Percentiles rank a stretch among this genome's conserved stretches.
These are phyloP conservation scores for Drosophila grimshawi DNA, from an alignment of 1,140 invertebrate species.

Conservation along the genomic window DNA sequence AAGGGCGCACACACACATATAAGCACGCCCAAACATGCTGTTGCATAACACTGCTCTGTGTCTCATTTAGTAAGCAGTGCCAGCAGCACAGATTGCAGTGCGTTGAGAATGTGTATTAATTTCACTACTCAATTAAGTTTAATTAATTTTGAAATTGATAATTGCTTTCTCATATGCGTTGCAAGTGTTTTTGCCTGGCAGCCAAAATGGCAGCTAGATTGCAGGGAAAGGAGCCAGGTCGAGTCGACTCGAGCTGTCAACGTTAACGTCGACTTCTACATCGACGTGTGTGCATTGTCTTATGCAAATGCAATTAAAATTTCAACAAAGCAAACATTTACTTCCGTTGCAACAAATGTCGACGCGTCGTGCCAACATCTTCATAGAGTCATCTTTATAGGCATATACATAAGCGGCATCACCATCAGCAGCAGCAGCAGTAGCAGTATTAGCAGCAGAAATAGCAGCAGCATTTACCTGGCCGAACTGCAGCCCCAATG, in stretches of 20 bases:
- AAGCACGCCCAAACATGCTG: slow-evolving; percentile 10
- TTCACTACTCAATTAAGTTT: slow-evolving; percentile 82
- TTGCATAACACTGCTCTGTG: slow-evolving; percentile 11
- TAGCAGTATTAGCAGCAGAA: slow-evolving; percentile 12
- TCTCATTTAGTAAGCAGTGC: slow-evolving; percentile 45
- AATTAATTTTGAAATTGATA: slow-evolving; percentile 84
- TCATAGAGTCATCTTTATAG: slow-evolving; percentile 52
- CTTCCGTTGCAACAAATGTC: slow-evolving; percentile 82
- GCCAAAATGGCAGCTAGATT: slow-evolving; percentile 57
- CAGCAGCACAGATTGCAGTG: slow-evolving; percentile 13
- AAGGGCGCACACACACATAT: background rate
- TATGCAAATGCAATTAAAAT: slow-evolving; percentile 84
- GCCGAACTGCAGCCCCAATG: slow-evolving; percentile 72
- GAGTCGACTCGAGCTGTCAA: slow-evolving; percentile 1
- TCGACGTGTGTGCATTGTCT: slow-evolving; percentile 54
- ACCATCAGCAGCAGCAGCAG: slow-evolving; percentile 24
- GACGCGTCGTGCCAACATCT: slow-evolving; percentile 46
- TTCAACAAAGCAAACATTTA: slow-evolving; percentile 84
- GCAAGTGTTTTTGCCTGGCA: slow-evolving; percentile 54
- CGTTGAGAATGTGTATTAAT: slow-evolving; percentile 73
- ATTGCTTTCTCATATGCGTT: slow-evolving; percentile 49
- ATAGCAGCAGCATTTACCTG: slow-evolving; percentile 52
- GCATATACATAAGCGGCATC: background rate
- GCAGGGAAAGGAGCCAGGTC: background rate
- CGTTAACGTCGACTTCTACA: background rate